Evolutionary conservation across 2,888 invertebrate genomes (phyloP).

Genomic region (Aporophyla nigra): DNA sequence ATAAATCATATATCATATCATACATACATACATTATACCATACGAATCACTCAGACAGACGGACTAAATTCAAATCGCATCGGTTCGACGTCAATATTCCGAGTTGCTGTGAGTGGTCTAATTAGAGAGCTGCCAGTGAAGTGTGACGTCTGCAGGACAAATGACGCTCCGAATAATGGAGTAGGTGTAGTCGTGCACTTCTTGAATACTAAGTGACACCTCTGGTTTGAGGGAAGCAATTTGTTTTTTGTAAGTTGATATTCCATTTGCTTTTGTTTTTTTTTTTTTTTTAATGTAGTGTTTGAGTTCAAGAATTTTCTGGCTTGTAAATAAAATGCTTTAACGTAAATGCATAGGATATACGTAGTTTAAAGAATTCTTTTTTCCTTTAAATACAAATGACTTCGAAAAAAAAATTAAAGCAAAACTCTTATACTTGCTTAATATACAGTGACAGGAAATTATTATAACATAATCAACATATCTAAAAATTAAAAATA

Average conservation of each 20-base stretch:
- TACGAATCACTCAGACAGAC: constrained; percentile 39
- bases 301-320: neutral
- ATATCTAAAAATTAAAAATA: too few relatives aligned
- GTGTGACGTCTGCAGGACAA: constrained; percentile 72
- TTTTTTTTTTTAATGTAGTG: neutral
- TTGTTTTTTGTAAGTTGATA: constrained; percentile 9
- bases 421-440: too few relatives aligned
- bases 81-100: constrained; percentile 69
- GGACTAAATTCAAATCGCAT: constrained; percentile 65
- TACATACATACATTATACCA: neutral
- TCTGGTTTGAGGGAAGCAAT: constrained; percentile 43
- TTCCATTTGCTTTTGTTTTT: constrained; percentile 23
- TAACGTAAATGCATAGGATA: neutral
- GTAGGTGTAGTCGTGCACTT: constrained; percentile 45
- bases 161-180: constrained; percentile 75
- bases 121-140: constrained; percentile 76
- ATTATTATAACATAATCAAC: too few relatives aligned
- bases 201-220: constrained; percentile 63
- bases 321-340: neutral
- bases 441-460: too few relatives aligned
- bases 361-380: neutral
- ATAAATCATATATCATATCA: too few relatives aligned
- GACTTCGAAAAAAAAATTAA: too few relatives aligned
- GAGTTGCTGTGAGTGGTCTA: constrained; percentile 69
- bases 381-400: too few relatives aligned